Evolutionary conservation across 2,888 invertebrate species (phyloP), one percentile per base, ranked within the genome.

Genomic region (Drosophila quinaria): DNA sequence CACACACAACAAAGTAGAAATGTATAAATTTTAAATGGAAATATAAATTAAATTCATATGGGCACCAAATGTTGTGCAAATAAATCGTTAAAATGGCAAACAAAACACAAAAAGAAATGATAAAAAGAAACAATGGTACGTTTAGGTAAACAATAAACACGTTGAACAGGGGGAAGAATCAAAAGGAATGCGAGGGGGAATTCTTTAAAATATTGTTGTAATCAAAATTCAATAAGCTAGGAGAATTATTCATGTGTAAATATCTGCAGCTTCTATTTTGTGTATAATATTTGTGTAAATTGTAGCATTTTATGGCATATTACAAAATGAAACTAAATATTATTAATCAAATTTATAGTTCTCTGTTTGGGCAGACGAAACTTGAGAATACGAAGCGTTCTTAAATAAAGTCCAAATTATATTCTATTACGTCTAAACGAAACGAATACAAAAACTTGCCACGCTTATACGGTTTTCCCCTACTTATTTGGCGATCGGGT

Each of bases 41-140:
- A 70, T 84, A 89, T 89, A 85, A 89, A 85, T 85, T 87, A 87
- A 84, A 84, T 81, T 89, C 89, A 85, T 87, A 84, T 85, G 85
- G 84, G 79, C 74, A 81, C 87, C 85, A 85, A 85, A 89, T 85
- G 85, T 89, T 85, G 85, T 63, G 77, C 78, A 87, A 87, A 89
- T 89, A 85, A 85, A 85, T 89, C 84, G 84, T 79, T 67, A 68
- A 88, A 86, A 82, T 86, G 78, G 88, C 87, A 81, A 88, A 64
- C 87, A 78, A 86, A 83, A 77, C 74, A 82, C 55, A 62, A 44
- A 59, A 19, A 44, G 55, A 19, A 69, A 60, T 55, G 41, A n/a
- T 10, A 39, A 42, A 62, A 25, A 60, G 47, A 51, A 64, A 49
- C 60, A 58, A 51, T 17, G 44, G 61, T 49, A 31, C 35, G 17